phyloP scores from a whole-genome alignment of 2,797 vertebrate genomes.

The Acipenser ruthenus region DNA sequence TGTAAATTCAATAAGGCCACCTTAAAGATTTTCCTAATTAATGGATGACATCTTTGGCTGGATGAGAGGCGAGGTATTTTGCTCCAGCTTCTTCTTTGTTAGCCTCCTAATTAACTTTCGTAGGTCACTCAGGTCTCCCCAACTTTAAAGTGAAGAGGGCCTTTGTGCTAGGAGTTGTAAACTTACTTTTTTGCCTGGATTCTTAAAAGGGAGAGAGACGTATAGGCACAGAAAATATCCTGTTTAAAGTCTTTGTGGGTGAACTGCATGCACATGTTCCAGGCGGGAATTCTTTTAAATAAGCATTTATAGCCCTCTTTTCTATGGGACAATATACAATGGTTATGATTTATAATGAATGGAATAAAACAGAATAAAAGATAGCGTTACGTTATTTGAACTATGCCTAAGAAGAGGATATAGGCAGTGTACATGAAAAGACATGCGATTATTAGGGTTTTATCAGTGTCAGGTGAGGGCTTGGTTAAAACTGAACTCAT shows the following conservation, averaged over 20 bases:
- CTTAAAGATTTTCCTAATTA: constrained; percentile 99
- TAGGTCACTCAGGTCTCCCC: constrained; percentile 99
- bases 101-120: constrained; percentile 99
- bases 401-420: background rate
- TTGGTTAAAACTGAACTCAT: too few species aligned
- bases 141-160: constrained; percentile 99
- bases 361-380: constrained; percentile 2
- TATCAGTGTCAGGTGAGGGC: too few species aligned
- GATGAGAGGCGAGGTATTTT: constrained; percentile 98
- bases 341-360: constrained; percentile 67
- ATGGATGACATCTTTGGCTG: constrained; percentile 99
- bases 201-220: constrained; percentile 96
- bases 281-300: constrained; percentile 80
- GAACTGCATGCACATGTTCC: constrained; percentile 87
- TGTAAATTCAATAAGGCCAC: constrained; percentile 98
- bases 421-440: too few species aligned
- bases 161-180: constrained; percentile 97
- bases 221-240: constrained; percentile 98
- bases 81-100: constrained; percentile 98
- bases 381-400: background rate
- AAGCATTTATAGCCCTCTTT: constrained; percentile 71
- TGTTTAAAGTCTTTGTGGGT: constrained; percentile 96
- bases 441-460: too few species aligned
- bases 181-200: constrained; percentile 98
- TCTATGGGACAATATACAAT: constrained; percentile 54